Conservation (phyloP, 2,888 invertebrate genomes). For the Thymelicus lineola region DNA sequence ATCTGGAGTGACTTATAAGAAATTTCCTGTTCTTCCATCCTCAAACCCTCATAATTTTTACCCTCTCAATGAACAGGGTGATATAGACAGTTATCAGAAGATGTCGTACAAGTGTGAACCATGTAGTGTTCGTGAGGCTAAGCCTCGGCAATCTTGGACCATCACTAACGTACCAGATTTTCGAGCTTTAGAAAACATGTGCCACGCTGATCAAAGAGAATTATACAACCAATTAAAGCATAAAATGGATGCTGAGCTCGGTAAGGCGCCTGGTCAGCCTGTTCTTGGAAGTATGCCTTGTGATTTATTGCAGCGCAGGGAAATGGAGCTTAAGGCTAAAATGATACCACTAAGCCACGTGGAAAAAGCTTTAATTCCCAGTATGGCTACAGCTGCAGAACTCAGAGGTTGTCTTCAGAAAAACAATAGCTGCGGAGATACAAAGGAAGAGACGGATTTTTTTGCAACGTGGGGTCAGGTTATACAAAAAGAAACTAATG, state of each 20-base stretch:
- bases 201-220: conserved; percentile 75
- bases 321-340: conserved; percentile 79
- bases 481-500: conserved; percentile 82
- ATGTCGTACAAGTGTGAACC: conserved; percentile 74
- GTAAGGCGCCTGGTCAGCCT: conserved; percentile 74
- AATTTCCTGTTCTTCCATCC: conserved; percentile 72
- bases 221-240: conserved; percentile 76
- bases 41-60: conserved; percentile 72
- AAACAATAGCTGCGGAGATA: conserved; percentile 81
- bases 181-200: conserved; percentile 72
- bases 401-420: conserved; percentile 72
- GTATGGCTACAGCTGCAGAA: conserved; percentile 73
- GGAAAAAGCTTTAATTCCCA: conserved; percentile 77
- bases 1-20: conserved; percentile 71
- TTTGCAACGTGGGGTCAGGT: conserved; percentile 85
- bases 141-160: conserved; percentile 81
- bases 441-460: conserved; percentile 82
- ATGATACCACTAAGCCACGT: conserved; percentile 81
- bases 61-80: conserved; percentile 70
- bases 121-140: conserved; percentile 71
- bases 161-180: conserved; percentile 78
- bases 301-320: conserved; percentile 74
- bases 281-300: conserved; percentile 66
- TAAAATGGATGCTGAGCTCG: conserved; percentile 79
- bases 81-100: conserved; percentile 71